A percentile compares a stretch with the other conserved stretches of the same genome.
Evolutionary conservation across 2,888 invertebrate genomes (phyloP).

Genomic region (Tipula helvola): DNA sequence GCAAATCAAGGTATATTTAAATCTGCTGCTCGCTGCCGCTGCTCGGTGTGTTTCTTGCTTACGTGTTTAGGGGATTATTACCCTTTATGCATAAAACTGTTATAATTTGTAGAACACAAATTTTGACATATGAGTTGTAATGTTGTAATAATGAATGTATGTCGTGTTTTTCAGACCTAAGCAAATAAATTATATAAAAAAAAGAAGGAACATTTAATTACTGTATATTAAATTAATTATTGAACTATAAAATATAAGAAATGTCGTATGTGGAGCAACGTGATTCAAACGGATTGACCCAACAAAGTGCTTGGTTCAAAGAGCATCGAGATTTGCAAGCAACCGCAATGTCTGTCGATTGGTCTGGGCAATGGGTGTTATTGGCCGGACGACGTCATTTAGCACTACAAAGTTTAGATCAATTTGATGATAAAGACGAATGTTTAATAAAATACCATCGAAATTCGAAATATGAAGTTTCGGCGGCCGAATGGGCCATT

Average conservation of each 20-base stretch:
- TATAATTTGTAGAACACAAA: too few relatives aligned
- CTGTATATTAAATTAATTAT: too few relatives aligned
- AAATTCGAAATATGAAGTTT: constrained; percentile 88
- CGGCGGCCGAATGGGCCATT: constrained; percentile 87
- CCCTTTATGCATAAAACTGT: too few relatives aligned
- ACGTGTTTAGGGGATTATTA: too few relatives aligned
- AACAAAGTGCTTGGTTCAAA: constrained; percentile 29
- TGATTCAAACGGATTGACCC: constrained; percentile 21
- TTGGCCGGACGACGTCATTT: constrained; percentile 70
- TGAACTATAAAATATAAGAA: not conserved
- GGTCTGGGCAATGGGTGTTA: constrained; percentile 70
- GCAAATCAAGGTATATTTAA: too few relatives aligned
- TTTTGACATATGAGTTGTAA: too few relatives aligned
- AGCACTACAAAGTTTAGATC: constrained; percentile 61
- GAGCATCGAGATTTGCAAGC: constrained; percentile 84
- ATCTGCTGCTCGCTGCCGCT: too few relatives aligned
- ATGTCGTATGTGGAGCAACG: constrained; percentile 6
- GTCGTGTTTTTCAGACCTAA: too few relatives aligned
- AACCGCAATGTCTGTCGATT: constrained; percentile 85
- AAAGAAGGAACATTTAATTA: too few relatives aligned
- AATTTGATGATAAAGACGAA: constrained; percentile 43
- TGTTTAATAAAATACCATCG: constrained; percentile 63
- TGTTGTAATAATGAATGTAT: too few relatives aligned
- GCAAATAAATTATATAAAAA: too few relatives aligned
- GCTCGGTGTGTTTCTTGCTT: too few relatives aligned